Percentiles rank a stretch among this genome's conserved stretches.
Evolutionary conservation across 2,797 vertebrate genomes (phyloP).

Genomic region (Urophycis tenuis): DNA sequence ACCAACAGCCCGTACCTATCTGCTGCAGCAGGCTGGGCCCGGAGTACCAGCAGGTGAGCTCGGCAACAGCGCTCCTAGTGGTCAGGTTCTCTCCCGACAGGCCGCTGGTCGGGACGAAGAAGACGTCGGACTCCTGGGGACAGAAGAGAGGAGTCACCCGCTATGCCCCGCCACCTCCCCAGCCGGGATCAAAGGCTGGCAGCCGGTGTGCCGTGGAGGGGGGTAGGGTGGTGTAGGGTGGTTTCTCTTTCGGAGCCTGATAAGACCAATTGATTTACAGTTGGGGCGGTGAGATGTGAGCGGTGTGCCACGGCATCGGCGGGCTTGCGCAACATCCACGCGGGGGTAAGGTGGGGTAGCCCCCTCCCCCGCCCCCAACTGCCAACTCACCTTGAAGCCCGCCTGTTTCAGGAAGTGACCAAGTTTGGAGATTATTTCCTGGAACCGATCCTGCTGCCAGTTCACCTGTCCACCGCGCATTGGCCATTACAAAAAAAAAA

Average conservation of each 20-base stretch:
- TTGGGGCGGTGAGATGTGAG: constrained; percentile 1
- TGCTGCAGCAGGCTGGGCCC: constrained; percentile 89
- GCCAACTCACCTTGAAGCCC: constrained; percentile 87
- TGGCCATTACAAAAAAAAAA: constrained; percentile 7
- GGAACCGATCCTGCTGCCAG: constrained; percentile 95
- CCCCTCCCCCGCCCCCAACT: no score
- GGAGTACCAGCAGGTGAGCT: constrained; percentile 87
- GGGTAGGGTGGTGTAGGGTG: neutral
- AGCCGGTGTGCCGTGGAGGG: neutral
- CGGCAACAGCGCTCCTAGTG: constrained; percentile 71
- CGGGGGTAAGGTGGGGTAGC: neutral
- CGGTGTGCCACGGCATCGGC: neutral
- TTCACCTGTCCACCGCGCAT: constrained; percentile 75
- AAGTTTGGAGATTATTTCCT: constrained; percentile 86
- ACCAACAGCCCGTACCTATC: constrained; percentile 74
- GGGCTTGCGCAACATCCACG: neutral
- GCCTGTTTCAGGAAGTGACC: constrained; percentile 96
- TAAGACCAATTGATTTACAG: neutral
- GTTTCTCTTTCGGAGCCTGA: neutral
- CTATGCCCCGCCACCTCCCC: neutral
- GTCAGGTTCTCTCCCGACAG: constrained; percentile 92
- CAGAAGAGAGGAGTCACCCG: neutral
- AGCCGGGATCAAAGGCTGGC: neutral
- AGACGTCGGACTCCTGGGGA: constrained; percentile 88
- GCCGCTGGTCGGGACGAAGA: constrained; percentile 91